Evolutionary conservation across 2,797 vertebrate species (phyloP).

Genomic region (Thalassophryne amazonica): DNA sequence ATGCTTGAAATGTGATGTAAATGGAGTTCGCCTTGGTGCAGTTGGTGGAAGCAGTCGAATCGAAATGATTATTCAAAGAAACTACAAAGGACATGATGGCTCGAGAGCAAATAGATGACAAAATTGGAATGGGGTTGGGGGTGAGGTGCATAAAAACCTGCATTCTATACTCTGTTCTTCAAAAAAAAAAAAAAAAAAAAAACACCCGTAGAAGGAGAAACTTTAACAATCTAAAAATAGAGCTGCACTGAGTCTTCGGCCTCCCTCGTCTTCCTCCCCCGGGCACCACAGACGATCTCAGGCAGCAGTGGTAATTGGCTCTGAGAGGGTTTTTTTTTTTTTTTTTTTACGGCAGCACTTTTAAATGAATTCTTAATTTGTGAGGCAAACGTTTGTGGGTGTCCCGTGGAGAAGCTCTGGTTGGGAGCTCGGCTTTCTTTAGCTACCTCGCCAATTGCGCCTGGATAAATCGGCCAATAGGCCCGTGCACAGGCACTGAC

Average conservation of each 20-base stretch:
- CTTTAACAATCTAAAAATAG: slow-evolving; percentile 56
- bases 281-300: slow-evolving; percentile 39
- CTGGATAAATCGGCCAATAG: slow-evolving; percentile 31
- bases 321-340: too few species aligned
- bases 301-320: slow-evolving; percentile 63
- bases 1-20: slow-evolving; percentile 12
- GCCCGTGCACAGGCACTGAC: slow-evolving; percentile 12
- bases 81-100: background rate
- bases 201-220: slow-evolving; percentile 47
- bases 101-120: slow-evolving; percentile 1
- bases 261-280: background rate
- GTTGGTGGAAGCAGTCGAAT: background rate
- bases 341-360: slow-evolving; percentile 40
- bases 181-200: slow-evolving; percentile 45
- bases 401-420: slow-evolving; percentile 20
- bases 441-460: slow-evolving; percentile 20
- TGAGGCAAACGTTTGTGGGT: slow-evolving; percentile 51
- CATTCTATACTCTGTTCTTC: slow-evolving; percentile 8
- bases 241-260: slow-evolving; percentile 3
- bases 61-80: slow-evolving; percentile 17
- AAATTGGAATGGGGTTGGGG: background rate
- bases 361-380: slow-evolving; percentile 65
- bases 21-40: slow-evolving; percentile 2
- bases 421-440: slow-evolving; percentile 18
- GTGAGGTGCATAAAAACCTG: too few species aligned